Evolutionary conservation across 1,140 invertebrate genomes (phyloP), one percentile per base, ranked within the genome.

Genomic region (Wasmannia auropunctata): DNA sequence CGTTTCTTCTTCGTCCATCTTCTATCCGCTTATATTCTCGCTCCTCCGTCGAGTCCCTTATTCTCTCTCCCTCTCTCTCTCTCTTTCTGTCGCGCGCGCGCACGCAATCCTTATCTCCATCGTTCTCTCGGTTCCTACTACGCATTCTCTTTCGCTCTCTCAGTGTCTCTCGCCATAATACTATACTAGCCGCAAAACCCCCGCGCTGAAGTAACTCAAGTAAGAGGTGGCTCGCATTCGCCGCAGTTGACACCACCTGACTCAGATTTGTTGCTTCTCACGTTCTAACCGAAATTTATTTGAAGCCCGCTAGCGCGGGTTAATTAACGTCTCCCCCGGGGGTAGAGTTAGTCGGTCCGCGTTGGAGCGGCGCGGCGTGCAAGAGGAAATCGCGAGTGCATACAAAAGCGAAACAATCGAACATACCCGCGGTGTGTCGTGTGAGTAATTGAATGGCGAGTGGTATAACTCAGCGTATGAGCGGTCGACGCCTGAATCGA

Each of bases 221-320:
- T 92, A 93, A 93, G 92, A 91, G 88, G 88, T 88, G 88, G 90
- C 90, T 91, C 85, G 77, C 89, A 88, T 90, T 91, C 89, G 90
- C 90, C 87, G 88, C 87, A 93, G 93, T 94, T 94, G 93, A 95
- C 93, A 95, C 93, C 94, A 94, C 92, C 94, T 95, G 94, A 95
- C 93, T 95, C 94, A 94, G 94, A 95, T 95, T 95, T 95, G 94
- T 95, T 94, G 94, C 94, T 95, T 95, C 94, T 95, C 94, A 94
- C 94, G 93, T 95, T 95, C 93, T 94, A 94, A 95, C 94, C 94
- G 91, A 95, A 94, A 95, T 95, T 95, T 95, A 95, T 95, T 95
- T 95, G 94, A 95, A 93, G 92, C 91, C 90, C 91, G 91, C 89
- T 90, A 89, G 92, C 90, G 91, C 79, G 91, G 93, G 93, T 95